Evolutionary conservation across 2,888 invertebrate genomes (phyloP), one percentile per base, ranked within the genome.

Genomic region (Protonemura montana): DNA sequence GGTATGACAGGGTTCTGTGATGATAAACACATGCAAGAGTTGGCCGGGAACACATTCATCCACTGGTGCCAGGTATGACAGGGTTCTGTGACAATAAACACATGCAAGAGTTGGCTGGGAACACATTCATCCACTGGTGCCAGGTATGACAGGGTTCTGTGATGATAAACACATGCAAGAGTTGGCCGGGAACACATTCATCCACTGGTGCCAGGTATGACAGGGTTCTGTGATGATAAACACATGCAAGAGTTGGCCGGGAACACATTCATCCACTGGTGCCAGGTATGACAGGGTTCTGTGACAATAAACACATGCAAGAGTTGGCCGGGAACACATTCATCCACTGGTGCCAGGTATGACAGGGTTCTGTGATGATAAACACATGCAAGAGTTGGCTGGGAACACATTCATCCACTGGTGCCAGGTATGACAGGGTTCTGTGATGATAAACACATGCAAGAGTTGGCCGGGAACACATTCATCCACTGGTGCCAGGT

Each of bases 61-160:
- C 59, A 59, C 59, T 59, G 59, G 59, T 59, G 59, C 59, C 59
- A 59, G 16, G 59, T 21, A 13, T 59, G 21, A 21, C 59, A 10
- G 21, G 59, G 59, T 21, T 59, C 59, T 59, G 59, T 59, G 21
- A 13, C 13, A 1, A 59, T 21, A 59, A 59, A 59, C 59, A 13
- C 59, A 59, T 10, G 59, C 59, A 59, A n/a, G n/a, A n/a, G n/a
- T n/a, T n/a, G n/a, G n/a, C n/a, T n/a, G n/a, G n/a, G n/a, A n/a
- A 59, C 59, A 59, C 21, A 59, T 59, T 59, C 59, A 59, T 59
- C 59, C 59, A 59, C 59, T 59, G 59, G 59, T 59, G 59, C 59
- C 59, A 59, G 16, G 59, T 21, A 13, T 59, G 21, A 21, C 59
- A 10, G 21, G 59, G 59, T 21, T 59, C 59, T 59, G 59, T 59